Evolutionary conservation across 2,797 vertebrate genomes (phyloP).

Genomic region (Coregonus suidteri): DNA sequence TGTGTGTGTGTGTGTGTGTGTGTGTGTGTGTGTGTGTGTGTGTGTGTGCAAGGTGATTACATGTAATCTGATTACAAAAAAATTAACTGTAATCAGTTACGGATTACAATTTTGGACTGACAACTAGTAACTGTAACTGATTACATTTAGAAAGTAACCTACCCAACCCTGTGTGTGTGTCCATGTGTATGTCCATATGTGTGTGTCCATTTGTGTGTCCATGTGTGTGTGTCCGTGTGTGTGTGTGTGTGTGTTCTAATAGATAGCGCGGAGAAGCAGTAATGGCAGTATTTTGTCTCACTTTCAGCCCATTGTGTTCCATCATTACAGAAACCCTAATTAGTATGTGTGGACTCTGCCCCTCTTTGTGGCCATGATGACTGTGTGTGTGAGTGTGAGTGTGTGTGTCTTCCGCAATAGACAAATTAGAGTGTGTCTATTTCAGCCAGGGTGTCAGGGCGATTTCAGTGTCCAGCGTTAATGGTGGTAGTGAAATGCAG

Average conservation of each 20-base stretch:
- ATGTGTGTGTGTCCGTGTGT: not conserved
- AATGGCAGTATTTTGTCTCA: constrained; percentile 26
- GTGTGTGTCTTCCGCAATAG: not conserved
- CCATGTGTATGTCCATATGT: not conserved
- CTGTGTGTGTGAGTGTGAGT: not conserved
- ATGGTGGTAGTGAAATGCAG: not conserved
- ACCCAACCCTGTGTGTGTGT: not conserved
- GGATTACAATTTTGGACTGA: no score
- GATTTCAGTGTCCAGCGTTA: not conserved
- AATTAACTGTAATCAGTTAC: no score
- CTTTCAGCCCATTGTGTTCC: constrained; percentile 33
- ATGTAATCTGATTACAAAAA: not conserved
- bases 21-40: constrained; percentile 1
- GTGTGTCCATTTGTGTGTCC: not conserved
- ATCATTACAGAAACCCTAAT: constrained; percentile 34
- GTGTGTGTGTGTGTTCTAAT: constrained; percentile 12
- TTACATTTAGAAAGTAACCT: no score
- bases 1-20: constrained; percentile 4
- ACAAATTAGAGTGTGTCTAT: not conserved
- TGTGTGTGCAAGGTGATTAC: not conserved
- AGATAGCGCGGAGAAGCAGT: constrained; percentile 28
- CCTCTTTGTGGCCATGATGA: not conserved
- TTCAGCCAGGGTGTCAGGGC: not conserved
- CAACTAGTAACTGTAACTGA: no score
- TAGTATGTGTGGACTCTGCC: constrained; percentile 15